phyloP scores from a whole-genome alignment of 1,140 invertebrate genomes.

The Sitodiplosis mosellana region DNA sequence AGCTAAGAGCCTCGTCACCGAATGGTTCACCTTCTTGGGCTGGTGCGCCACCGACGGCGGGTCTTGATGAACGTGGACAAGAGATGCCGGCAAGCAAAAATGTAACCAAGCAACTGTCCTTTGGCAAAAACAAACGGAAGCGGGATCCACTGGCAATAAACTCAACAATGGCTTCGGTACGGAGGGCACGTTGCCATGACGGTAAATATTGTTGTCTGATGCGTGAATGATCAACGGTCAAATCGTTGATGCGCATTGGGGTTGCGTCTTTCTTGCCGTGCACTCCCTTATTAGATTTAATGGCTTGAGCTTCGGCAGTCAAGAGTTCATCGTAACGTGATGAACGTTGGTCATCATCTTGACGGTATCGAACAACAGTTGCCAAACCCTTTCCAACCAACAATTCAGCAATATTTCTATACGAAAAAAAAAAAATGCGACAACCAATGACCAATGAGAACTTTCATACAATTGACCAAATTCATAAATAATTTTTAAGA shows the following conservation, averaged over 20 bases:
- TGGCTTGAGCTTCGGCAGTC: conserved; percentile 81
- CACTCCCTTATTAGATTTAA: conserved; percentile 66
- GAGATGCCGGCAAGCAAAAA: conserved; percentile 82
- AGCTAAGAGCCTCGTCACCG: conserved; percentile 79
- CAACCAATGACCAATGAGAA: neutral
- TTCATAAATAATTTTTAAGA: neutral
- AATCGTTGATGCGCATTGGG: conserved; percentile 67
- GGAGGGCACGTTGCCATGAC: conserved; percentile 67
- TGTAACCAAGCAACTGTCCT: conserved; percentile 87
- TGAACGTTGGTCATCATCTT: conserved; percentile 91
- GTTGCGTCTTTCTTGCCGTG: conserved; percentile 74
- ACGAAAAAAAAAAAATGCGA: conserved; percentile 10
- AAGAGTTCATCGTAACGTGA: conserved; percentile 86
- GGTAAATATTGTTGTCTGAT: conserved; percentile 83
- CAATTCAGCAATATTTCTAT: conserved; percentile 84
- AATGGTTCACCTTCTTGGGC: conserved; percentile 66
- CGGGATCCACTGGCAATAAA: conserved; percentile 90
- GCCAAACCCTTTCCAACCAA: conserved; percentile 83
- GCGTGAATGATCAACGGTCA: conserved; percentile 56
- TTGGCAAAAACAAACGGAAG: conserved; percentile 79
- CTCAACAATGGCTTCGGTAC: conserved; percentile 81
- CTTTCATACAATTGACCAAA: neutral
- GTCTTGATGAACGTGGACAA: conserved; percentile 66
- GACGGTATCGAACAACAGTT: conserved; percentile 78
- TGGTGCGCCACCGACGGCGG: conserved; percentile 43